phyloP scores from a whole-genome alignment of 1,140 invertebrate genomes.

The Drosophila kikkawai region DNA sequence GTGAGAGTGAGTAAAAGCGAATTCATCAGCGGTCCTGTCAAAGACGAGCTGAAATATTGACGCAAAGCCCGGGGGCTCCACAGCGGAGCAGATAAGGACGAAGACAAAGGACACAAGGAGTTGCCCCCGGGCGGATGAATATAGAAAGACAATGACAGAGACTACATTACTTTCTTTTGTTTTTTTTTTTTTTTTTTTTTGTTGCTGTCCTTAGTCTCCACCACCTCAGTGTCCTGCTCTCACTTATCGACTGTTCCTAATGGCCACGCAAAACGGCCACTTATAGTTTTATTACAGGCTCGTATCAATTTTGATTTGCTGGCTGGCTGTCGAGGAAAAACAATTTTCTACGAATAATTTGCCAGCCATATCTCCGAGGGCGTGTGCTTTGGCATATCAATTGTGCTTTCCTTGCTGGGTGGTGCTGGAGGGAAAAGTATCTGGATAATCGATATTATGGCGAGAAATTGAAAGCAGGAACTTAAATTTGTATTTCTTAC shows the following conservation, averaged over 20 bases:
- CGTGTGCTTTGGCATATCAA: constrained; percentile 42
- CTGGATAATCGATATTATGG: neutral
- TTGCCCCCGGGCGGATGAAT: constrained; percentile 39
- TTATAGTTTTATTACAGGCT: constrained; percentile 76
- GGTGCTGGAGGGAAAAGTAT: constrained; percentile 17
- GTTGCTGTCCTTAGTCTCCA: neutral
- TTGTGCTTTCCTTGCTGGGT: neutral
- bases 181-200: neutral
- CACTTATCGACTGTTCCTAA: constrained; percentile 66
- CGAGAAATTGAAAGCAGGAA: neutral
- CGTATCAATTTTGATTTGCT: constrained; percentile 75
- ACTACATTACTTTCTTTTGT: constrained; percentile 16
- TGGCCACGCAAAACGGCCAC: constrained; percentile 71
- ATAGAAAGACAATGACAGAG: constrained; percentile 41
- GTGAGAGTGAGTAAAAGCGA: constrained; percentile 44
- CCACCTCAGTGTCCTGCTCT: constrained; percentile 19
- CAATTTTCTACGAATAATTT: constrained; percentile 67
- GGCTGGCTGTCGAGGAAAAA: constrained; percentile 50
- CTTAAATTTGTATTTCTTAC: neutral
- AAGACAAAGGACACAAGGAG: constrained; percentile 42
- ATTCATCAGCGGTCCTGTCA: constrained; percentile 67
- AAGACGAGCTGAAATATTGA: constrained; percentile 66
- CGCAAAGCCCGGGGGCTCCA: constrained; percentile 31
- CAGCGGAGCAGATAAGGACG: constrained; percentile 22
- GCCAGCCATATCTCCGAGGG: constrained; percentile 47